A percentile compares a stretch with the other conserved stretches of the same genome.
phyloP scores from a whole-genome alignment of 2,888 invertebrate species.

The Hofmannophila pseudospretella region DNA sequence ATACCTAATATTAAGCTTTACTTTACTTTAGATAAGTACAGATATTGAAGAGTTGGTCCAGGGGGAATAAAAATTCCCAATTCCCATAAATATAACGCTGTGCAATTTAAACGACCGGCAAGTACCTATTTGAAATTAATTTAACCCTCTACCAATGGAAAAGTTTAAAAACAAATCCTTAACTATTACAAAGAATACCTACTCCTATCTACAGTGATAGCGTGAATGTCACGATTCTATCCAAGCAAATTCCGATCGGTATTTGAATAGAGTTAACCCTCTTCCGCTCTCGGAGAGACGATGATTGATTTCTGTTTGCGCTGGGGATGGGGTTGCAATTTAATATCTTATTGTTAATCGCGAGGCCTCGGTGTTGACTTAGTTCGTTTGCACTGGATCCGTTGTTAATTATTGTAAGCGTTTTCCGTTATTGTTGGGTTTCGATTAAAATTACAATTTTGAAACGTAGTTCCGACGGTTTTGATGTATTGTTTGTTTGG shows the following conservation, averaged over 20 bases:
- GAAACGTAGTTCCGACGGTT: background rate
- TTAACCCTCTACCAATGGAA: too few species aligned
- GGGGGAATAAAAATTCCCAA: too few species aligned
- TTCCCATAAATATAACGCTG: too few species aligned
- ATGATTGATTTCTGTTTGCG: slow-evolving; percentile 76
- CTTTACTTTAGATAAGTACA: too few species aligned
- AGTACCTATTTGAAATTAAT: too few species aligned
- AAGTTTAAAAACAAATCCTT: too few species aligned
- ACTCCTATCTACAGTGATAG: too few species aligned
- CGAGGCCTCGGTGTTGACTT: slow-evolving; percentile 28
- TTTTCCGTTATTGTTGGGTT: slow-evolving; percentile 37
- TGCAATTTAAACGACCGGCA: too few species aligned
- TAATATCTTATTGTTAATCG: slow-evolving; percentile 74
- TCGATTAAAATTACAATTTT: slow-evolving; percentile 24
- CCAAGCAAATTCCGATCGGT: slow-evolving; percentile 46
- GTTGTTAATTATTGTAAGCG: slow-evolving; percentile 48
- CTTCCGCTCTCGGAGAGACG: slow-evolving; percentile 56
- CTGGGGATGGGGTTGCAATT: slow-evolving; percentile 51
- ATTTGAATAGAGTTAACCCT: slow-evolving; percentile 72
- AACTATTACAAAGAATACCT: too few species aligned
- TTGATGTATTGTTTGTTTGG: too few species aligned
- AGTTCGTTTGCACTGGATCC: slow-evolving; percentile 26
- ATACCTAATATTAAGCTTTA: too few species aligned
- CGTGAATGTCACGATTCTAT: slow-evolving; percentile 6
- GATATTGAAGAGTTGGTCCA: too few species aligned